A percentile compares a stretch with the other conserved stretches of the same genome.
Evolutionary conservation across 2,888 invertebrate species (phyloP).

Genomic region (Epinotia brunnichana): DNA sequence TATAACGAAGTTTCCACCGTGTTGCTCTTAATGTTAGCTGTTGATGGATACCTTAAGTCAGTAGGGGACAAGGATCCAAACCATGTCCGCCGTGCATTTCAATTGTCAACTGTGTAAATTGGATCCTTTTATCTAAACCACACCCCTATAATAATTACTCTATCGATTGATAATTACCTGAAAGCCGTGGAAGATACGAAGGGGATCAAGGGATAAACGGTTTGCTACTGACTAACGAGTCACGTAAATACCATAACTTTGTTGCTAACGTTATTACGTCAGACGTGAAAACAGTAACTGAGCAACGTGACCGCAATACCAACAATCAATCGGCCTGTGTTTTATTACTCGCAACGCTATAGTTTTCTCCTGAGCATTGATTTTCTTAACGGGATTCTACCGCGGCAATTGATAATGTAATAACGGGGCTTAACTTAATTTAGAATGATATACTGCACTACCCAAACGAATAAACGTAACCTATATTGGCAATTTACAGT

Average conservation of each 20-base stretch:
- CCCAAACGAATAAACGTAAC: constrained; percentile 3
- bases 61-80: background rate
- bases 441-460: constrained; percentile 17
- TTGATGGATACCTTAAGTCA: too few species aligned
- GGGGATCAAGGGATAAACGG: constrained; percentile 55
- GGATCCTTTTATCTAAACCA: background rate
- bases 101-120: background rate
- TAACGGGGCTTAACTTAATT: constrained; percentile 34
- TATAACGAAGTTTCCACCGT: background rate
- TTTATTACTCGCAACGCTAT: constrained; percentile 68
- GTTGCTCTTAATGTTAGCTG: too few species aligned
- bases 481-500: constrained; percentile 1
- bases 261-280: constrained; percentile 81
- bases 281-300: constrained; percentile 83
- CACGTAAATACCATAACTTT: constrained; percentile 80
- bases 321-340: constrained; percentile 80
- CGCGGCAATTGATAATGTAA: constrained; percentile 44
- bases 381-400: constrained; percentile 53
- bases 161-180: constrained; percentile 46
- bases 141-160: constrained; percentile 22
- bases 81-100: background rate
- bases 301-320: constrained; percentile 81
- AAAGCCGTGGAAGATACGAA: constrained; percentile 52
- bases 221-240: constrained; percentile 66
- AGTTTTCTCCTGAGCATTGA: constrained; percentile 60